Evolutionary conservation across 2,113 vertebrate species (phyloP), one percentile per base, ranked within the genome.

Genomic region (Pleuronectes platessa): DNA sequence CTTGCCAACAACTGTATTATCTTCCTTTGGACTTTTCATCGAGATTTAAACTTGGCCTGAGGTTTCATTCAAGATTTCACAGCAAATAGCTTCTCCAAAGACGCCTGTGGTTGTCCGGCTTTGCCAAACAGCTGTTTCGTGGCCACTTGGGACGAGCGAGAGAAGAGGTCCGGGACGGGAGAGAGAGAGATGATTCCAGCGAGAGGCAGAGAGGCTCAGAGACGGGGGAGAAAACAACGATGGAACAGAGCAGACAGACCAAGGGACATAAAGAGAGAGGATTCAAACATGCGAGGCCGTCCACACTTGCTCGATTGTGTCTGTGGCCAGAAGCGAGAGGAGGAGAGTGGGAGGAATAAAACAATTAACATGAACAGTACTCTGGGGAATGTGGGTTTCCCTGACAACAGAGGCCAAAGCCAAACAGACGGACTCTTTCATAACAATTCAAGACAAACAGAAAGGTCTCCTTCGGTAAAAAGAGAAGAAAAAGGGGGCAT

Each of bases 391-490:
- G 92, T 86, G 65, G 31, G 89, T 91, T 82, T 88, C 89, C 90
- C 42, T 84, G 89, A 83, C 90, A 83, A 94, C 90, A 82, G 82
- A 27, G 54, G 74, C 72, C 88, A 86, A 74, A 74, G 89, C 70
- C 78, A 90, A 92, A 92, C 90, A 94, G 91, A 89, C 24, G 45
- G 37, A 56, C 58, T 87, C 91, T 93, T 93, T 93, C 90, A 92
- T 91, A 89, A 92, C 81, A 82, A 85, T 71, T 75, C 81, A 75
- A 87, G 79, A 85, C 88, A 86, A 90, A 84, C 80, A 89, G 49
- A 79, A 79, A 86, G 5, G 71, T 85, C 77, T 61, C 70, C 65
- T 42, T 71, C 58, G 1, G 54, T 31, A 31, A 31, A 31, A 31
- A 31, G 5, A 31, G 7, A 31, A 1, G 5, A 35, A 42, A 49